Percentiles rank a stretch among this genome's conserved stretches.
phyloP scores from a whole-genome alignment of 92 coral and sea anemone genomes.

The Plumapathes pennacea region DNA sequence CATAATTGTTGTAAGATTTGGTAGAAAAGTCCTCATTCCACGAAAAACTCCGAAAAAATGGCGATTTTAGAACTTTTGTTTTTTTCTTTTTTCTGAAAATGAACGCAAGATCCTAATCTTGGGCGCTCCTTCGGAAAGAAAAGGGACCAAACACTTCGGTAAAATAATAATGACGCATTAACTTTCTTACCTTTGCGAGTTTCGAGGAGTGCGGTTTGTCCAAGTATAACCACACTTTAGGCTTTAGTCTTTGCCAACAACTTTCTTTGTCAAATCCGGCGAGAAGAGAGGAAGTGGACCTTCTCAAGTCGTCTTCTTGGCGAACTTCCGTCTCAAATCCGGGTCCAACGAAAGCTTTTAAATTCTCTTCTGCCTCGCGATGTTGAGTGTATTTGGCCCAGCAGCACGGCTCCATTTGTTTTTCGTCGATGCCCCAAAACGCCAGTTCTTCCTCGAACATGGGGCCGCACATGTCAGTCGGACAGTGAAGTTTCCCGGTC shows the following conservation, averaged over 20 bases:
- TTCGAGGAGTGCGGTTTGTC: slow-evolving; percentile 82
- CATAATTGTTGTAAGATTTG: too few species aligned
- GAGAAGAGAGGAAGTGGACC: slow-evolving; percentile 25
- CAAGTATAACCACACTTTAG: slow-evolving; percentile 71
- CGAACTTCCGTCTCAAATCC: slow-evolving; percentile 76
- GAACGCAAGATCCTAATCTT: too few species aligned
- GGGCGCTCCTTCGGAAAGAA: too few species aligned
- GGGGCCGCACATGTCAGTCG: slow-evolving; percentile 88
- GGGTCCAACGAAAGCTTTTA: slow-evolving; percentile 87
- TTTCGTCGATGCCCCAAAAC: slow-evolving; percentile 91
- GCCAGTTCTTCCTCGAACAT: slow-evolving; percentile 83
- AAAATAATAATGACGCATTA: too few species aligned
- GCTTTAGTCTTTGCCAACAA: slow-evolving; percentile 64
- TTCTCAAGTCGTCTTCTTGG: slow-evolving; percentile 34
- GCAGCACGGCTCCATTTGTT: slow-evolving; percentile 93
- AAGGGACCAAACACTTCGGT: too few species aligned
- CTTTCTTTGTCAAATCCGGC: slow-evolving; percentile 26
- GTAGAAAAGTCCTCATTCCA: neutral
- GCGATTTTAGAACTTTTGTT: neutral
- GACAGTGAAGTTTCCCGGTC: slow-evolving; percentile 87
- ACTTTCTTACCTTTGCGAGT: slow-evolving; percentile 65
- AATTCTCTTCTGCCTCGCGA: slow-evolving; percentile 80
- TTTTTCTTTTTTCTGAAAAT: neutral
- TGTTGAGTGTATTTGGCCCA: slow-evolving; percentile 87
- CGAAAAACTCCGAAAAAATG: neutral